Conservation (phyloP, 1,140 invertebrate genomes). For the Drosophila virilis region DNA sequence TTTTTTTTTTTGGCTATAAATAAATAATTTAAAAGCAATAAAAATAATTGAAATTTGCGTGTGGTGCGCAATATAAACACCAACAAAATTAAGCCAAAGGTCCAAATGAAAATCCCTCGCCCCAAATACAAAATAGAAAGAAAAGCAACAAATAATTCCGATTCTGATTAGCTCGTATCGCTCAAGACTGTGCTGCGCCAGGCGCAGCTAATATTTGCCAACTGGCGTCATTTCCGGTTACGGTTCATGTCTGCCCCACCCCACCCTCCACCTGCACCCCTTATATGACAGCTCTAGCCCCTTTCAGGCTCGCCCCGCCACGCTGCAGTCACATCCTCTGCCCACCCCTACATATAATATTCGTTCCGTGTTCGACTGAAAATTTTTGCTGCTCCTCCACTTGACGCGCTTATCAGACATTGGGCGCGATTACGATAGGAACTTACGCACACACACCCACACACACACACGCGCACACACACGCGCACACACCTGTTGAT, state of each 20-base stretch:
- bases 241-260: background rate
- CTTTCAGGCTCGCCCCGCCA: conserved; percentile 9
- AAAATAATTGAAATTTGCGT: conserved; percentile 43
- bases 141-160: conserved; percentile 40
- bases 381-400: conserved; percentile 49
- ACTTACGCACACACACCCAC: conserved; percentile 36
- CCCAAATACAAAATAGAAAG: conserved; percentile 15
- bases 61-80: conserved; percentile 38
- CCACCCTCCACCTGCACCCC: background rate
- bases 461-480: conserved; percentile 15
- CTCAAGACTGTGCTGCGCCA: conserved; percentile 36
- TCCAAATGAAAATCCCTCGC: background rate
- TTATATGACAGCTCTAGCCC: conserved; percentile 21
- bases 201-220: conserved; percentile 17
- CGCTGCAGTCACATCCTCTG: background rate
- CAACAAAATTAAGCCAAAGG: conserved; percentile 18
- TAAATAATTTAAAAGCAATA: conserved; percentile 35
- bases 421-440: conserved; percentile 60
- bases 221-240: conserved; percentile 74
- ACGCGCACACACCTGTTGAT: conserved; percentile 27
- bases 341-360: conserved; percentile 17
- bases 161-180: conserved; percentile 67
- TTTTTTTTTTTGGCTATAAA: conserved; percentile 24
- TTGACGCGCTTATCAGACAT: conserved; percentile 60
- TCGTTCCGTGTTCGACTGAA: conserved; percentile 64